Evolutionary conservation across 2,888 invertebrate species (phyloP).

Genomic region (Melikaiella ostensackeni): DNA sequence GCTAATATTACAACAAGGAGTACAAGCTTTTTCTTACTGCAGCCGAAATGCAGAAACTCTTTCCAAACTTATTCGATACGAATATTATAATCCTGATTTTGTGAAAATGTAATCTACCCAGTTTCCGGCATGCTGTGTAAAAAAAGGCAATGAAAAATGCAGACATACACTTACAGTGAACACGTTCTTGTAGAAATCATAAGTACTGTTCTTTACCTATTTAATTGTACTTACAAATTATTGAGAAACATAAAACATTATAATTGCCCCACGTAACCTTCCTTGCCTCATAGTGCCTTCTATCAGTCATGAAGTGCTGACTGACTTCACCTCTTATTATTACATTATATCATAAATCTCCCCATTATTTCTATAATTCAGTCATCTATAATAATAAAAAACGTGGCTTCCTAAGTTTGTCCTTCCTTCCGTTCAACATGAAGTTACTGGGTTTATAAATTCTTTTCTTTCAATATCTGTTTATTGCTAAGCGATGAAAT

Average conservation of each 20-base stretch:
- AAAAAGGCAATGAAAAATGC: not conserved
- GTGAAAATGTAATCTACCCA: not conserved
- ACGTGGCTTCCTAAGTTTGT: no score
- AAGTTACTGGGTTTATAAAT: no score
- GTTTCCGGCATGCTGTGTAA: not conserved
- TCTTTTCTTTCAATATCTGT: no score
- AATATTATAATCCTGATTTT: not conserved
- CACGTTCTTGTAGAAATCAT: not conserved
- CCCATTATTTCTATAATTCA: not conserved
- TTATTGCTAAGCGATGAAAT: no score
- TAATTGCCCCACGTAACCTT: not conserved
- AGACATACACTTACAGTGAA: not conserved
- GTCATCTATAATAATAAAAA: no score
- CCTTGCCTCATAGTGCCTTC: not conserved
- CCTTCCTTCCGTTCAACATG: no score
- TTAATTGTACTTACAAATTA: not conserved
- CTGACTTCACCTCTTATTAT: not conserved
- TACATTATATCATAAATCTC: not conserved
- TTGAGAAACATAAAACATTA: not conserved
- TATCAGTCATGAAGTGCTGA: not conserved
- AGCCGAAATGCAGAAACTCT: not conserved
- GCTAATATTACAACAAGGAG: not conserved
- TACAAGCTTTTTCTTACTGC: not conserved
- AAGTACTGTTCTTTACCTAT: not conserved
- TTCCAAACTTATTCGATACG: not conserved